A percentile compares a stretch with the other conserved stretches of the same genome.
These are phyloP conservation scores for Volucella zonaria DNA, from an alignment of 2,888 invertebrate species.

Conservation along the genomic window DNA sequence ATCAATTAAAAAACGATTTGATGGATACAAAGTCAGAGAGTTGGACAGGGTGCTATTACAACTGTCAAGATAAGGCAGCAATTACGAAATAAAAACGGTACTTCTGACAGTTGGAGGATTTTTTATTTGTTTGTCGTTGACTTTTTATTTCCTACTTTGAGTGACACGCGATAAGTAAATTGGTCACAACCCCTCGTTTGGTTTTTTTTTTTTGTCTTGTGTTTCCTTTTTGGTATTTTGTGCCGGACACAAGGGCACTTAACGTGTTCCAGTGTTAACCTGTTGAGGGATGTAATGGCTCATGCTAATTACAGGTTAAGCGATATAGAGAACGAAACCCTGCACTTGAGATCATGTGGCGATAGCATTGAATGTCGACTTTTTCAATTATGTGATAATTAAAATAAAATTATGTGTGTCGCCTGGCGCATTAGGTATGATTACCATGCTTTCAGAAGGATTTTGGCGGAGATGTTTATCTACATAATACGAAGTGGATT, in stretches of 20 bases:
- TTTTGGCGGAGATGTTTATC: slow-evolving; percentile 25
- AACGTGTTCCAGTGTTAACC: slow-evolving; percentile 63
- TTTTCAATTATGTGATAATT: slow-evolving; percentile 68
- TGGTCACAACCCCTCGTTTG: slow-evolving; percentile 64
- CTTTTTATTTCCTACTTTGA: slow-evolving; percentile 68
- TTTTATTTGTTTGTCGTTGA: slow-evolving; percentile 48
- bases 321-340: slow-evolving; percentile 58
- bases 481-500: not conserved
- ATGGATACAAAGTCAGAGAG: slow-evolving; percentile 51
- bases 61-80: slow-evolving; percentile 70
- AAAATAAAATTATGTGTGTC: slow-evolving; percentile 58
- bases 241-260: slow-evolving; percentile 47
- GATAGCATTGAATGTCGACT: slow-evolving; percentile 55
- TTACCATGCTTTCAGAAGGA: not conserved
- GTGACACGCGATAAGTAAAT: slow-evolving; percentile 74
- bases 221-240: not conserved
- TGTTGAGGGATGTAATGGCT: slow-evolving; percentile 67
- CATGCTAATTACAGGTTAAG: slow-evolving; percentile 72
- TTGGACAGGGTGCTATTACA: slow-evolving; percentile 46
- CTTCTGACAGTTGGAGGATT: slow-evolving; percentile 54
- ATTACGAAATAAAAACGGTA: slow-evolving; percentile 53
- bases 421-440: slow-evolving; percentile 27
- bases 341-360: slow-evolving; percentile 56
- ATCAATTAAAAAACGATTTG: slow-evolving; percentile 73
- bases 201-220: not conserved